These are phyloP conservation scores for Phylloscopus whistleri DNA, from an alignment of 2,113 vertebrate species.

Conservation along the genomic window DNA sequence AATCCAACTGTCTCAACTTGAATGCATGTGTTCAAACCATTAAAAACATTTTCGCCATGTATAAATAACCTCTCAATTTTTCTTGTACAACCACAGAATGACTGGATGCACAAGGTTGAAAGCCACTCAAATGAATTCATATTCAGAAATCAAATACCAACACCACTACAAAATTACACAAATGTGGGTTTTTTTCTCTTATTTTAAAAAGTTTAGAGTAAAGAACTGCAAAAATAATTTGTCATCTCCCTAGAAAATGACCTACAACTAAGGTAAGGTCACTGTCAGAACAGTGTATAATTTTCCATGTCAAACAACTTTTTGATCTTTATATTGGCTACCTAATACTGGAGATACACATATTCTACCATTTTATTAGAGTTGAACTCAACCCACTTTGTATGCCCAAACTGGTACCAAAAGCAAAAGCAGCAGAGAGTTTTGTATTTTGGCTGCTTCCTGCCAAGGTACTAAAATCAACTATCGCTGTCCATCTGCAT, in stretches of 20 bases:
- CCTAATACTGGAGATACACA: neutral
- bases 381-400: neutral
- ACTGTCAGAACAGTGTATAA: neutral
- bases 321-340: neutral
- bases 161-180: neutral
- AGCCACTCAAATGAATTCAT: neutral
- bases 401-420: neutral
- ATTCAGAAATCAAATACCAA: neutral
- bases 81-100: neutral
- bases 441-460: neutral
- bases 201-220: neutral
- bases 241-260: neutral
- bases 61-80: neutral
- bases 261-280: neutral
- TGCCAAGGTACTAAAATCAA: neutral
- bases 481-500: neutral
- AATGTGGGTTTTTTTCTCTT: fast-evolving
- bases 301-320: neutral
- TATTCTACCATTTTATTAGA: neutral
- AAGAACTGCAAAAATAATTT: neutral
- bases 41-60: neutral
- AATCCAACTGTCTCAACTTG: neutral
- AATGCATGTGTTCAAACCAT: neutral
- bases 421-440: neutral
- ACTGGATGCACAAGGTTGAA: neutral